These are phyloP conservation scores for Palaemon carinicauda DNA, from an alignment of 1,140 invertebrate genomes.

Conservation along the genomic window DNA sequence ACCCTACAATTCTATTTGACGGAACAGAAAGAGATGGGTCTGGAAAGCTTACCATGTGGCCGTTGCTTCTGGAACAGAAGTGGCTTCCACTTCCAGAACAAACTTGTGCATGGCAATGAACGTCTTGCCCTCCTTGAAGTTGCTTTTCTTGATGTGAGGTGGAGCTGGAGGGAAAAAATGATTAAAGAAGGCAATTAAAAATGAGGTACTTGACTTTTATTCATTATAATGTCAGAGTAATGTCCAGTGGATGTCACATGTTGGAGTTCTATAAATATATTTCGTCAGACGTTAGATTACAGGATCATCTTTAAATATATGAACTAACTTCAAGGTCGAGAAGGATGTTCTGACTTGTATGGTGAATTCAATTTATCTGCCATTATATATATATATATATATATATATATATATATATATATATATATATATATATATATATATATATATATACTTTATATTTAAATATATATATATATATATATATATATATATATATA, in stretches of 20 bases:
- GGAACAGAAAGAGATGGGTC: background rate
- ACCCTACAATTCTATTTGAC: no score
- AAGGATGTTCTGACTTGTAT: background rate
- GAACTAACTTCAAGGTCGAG: no score
- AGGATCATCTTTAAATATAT: no score
- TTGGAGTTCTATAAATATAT: no score
- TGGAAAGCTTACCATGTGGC: conserved; percentile 40
- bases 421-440: background rate
- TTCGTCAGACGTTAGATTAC: no score
- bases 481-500: background rate
- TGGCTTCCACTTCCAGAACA: conserved; percentile 51
- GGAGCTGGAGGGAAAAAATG: conserved; percentile 24
- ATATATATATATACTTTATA: background rate
- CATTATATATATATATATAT: background rate
- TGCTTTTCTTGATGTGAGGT: conserved; percentile 44
- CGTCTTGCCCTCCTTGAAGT: conserved; percentile 56
- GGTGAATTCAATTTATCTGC: background rate
- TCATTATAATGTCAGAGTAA: background rate
- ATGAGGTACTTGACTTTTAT: background rate
- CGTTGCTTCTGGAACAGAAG: conserved; percentile 39
- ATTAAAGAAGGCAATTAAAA: background rate
- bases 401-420: background rate
- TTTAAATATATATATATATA: no score
- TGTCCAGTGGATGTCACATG: no score
- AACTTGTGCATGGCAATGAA: conserved; percentile 56